Percentiles rank a stretch among this genome's conserved stretches.
Evolutionary conservation across 2,888 invertebrate species (phyloP).

Genomic region (Andrena fulva): DNA sequence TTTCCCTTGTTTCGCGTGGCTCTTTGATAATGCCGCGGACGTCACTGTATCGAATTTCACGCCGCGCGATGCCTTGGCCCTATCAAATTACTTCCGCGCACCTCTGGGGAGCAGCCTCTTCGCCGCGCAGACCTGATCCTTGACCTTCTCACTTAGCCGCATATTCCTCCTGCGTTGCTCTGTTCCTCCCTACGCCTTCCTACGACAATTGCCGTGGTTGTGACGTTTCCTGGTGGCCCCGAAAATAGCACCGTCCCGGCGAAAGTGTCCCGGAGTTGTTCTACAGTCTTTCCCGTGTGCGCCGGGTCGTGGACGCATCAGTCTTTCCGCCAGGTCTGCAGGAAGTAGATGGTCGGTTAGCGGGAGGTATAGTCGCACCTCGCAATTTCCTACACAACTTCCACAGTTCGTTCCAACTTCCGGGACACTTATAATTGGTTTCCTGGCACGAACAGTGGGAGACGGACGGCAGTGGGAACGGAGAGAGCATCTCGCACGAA

Average conservation of each 20-base stretch:
- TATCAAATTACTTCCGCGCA: background rate
- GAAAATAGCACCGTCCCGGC: constrained; percentile 62
- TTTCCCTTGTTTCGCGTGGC: background rate
- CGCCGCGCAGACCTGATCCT: background rate
- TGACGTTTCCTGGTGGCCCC: constrained; percentile 33
- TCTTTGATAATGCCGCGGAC: background rate
- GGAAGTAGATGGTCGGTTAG: constrained; percentile 44
- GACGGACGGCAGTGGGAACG: constrained; percentile 14
- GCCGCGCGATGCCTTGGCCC: too few relatives aligned
- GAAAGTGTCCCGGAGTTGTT: constrained; percentile 64
- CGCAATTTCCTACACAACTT: constrained; percentile 72
- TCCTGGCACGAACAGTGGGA: constrained; percentile 57
- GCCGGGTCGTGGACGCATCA: constrained; percentile 23
- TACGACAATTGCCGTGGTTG: background rate
- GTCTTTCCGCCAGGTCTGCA: constrained; percentile 39
- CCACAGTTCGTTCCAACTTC: constrained; percentile 75
- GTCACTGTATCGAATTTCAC: background rate
- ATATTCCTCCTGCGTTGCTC: background rate
- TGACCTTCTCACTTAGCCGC: background rate
- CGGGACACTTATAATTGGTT: constrained; percentile 82
- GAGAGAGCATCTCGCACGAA: constrained; percentile 12
- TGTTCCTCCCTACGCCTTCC: background rate
- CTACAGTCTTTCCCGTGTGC: constrained; percentile 26
- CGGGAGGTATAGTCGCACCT: constrained; percentile 48
- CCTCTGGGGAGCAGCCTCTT: background rate